phyloP scores from a whole-genome alignment of 2,888 invertebrate genomes.

The Drosophila prolongata region DNA sequence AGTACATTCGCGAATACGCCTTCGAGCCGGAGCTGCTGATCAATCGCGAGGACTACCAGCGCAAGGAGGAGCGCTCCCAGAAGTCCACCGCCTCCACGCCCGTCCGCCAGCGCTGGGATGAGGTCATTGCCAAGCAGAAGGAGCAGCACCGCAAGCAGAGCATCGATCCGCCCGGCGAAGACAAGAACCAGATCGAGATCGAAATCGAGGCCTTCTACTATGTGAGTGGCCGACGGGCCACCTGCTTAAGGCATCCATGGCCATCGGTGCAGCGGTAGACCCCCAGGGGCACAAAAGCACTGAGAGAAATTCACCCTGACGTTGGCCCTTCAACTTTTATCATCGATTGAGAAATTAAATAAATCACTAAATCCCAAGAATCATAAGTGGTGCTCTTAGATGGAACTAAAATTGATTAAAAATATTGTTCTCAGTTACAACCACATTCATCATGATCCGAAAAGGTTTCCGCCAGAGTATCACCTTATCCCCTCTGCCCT shows the following conservation, averaged over 20 bases:
- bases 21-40: conserved; percentile 83
- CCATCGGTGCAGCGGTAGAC: background rate
- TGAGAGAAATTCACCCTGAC: conserved; percentile 7
- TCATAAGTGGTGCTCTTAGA: too few species aligned
- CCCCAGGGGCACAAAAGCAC: background rate
- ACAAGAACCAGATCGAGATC: conserved; percentile 81
- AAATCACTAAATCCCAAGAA: too few species aligned
- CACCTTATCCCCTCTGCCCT: too few species aligned
- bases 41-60: conserved; percentile 81
- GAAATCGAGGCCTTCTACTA: conserved; percentile 84
- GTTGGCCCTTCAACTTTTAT: background rate
- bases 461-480: too few species aligned
- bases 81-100: conserved; percentile 55
- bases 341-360: too few species aligned
- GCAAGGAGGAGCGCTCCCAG: conserved; percentile 63
- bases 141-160: conserved; percentile 67
- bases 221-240: conserved; percentile 72
- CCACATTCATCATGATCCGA: too few species aligned
- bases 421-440: too few species aligned
- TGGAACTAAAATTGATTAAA: too few species aligned
- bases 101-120: conserved; percentile 70
- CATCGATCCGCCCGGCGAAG: conserved; percentile 73
- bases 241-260: background rate
- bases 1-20: conserved; percentile 83
- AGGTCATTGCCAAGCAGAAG: conserved; percentile 71